phyloP scores from a whole-genome alignment of 2,113 vertebrate species.

The Mormyrus iriodes region DNA sequence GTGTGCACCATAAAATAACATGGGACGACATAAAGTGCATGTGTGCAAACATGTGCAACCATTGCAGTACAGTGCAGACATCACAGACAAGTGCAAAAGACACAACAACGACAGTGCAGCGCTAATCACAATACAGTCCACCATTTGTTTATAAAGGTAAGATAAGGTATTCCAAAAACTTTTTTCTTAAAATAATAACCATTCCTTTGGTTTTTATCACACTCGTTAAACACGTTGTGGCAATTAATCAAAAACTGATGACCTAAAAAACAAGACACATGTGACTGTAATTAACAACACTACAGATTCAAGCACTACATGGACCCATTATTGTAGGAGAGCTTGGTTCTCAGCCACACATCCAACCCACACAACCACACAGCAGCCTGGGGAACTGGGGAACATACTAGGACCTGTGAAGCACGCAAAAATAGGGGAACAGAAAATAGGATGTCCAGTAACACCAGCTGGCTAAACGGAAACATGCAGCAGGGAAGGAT shows the following conservation, averaged over 20 bases:
- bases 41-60: too few species aligned
- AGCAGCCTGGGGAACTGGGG: background rate
- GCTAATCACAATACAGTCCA: too few species aligned
- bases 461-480: background rate
- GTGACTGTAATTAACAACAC: background rate
- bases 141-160: too few species aligned
- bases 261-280: background rate
- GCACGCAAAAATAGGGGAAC: background rate
- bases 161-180: too few species aligned
- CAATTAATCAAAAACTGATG: background rate
- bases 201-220: too few species aligned
- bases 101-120: too few species aligned
- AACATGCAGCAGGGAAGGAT: conserved; percentile 16
- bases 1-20: too few species aligned
- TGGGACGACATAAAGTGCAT: too few species aligned
- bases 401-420: background rate
- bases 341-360: background rate
- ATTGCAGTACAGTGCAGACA: too few species aligned
- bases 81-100: too few species aligned
- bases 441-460: background rate
- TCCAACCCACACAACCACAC: background rate
- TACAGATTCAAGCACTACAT: background rate
- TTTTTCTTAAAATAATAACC: too few species aligned
- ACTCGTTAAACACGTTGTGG: too few species aligned
- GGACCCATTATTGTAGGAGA: background rate